phyloP scores from a whole-genome alignment of 1,140 invertebrate species.

The Dreissena polymorpha region DNA sequence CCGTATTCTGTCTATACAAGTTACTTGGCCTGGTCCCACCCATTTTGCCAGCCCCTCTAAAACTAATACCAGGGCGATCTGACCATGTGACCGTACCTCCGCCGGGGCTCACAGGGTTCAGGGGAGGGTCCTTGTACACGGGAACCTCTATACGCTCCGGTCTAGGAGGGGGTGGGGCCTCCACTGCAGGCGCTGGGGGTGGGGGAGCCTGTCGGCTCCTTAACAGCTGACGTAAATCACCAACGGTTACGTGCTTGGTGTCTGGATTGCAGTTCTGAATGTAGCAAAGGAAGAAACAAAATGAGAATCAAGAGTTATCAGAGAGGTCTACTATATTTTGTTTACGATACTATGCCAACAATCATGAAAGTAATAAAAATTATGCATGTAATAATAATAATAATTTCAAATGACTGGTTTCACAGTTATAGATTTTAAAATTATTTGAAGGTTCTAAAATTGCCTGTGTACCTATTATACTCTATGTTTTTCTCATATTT shows the following conservation, averaged over 20 bases:
- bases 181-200: slow-evolving; percentile 23
- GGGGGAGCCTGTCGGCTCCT: slow-evolving; percentile 51
- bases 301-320: too few relatives aligned
- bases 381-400: too few relatives aligned
- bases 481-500: too few relatives aligned
- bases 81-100: slow-evolving; percentile 66
- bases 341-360: too few relatives aligned
- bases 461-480: too few relatives aligned
- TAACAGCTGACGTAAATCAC: slow-evolving; percentile 71
- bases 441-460: too few relatives aligned
- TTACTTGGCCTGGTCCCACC: not conserved
- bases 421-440: too few relatives aligned
- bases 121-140: slow-evolving; percentile 70
- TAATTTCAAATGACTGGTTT: too few relatives aligned
- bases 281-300: not conserved
- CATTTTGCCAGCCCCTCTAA: not conserved
- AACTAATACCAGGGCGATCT: not conserved
- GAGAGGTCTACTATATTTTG: too few relatives aligned
- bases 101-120: slow-evolving; percentile 73
- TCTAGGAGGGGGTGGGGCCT: slow-evolving; percentile 55
- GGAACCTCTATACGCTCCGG: slow-evolving; percentile 68
- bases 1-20: not conserved
- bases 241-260: slow-evolving; percentile 68
- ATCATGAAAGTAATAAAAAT: too few relatives aligned
- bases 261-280: slow-evolving; percentile 64